A percentile compares a stretch with the other conserved stretches of the same genome.
These are phyloP conservation scores for Rhabdornis inornatus DNA, from an alignment of 2,113 vertebrate genomes.

Conservation along the genomic window DNA sequence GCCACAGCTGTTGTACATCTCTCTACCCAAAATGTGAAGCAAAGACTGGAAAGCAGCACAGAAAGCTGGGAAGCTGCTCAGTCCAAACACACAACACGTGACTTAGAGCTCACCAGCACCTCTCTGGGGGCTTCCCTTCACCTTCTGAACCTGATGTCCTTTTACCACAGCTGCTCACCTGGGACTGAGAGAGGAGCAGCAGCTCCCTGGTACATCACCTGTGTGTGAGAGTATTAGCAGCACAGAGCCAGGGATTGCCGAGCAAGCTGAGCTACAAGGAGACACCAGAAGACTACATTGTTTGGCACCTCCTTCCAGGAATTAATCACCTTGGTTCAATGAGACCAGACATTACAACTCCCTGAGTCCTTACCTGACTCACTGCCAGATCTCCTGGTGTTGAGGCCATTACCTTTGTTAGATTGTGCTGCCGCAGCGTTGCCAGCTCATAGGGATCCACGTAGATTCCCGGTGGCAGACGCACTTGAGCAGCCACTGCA, in stretches of 20 bases:
- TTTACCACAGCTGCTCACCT: not conserved
- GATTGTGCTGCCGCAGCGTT: constrained; percentile 71
- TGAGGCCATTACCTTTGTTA: constrained; percentile 78
- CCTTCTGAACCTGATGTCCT: rapidly evolving
- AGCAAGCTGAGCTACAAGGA: not conserved
- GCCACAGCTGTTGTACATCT: not conserved
- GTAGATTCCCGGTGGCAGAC: constrained; percentile 80
- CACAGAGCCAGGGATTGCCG: not conserved
- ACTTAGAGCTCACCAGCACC: not conserved
- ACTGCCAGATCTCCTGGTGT: not conserved
- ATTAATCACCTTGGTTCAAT: not conserved
- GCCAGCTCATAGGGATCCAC: constrained; percentile 89
- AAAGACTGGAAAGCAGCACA: not conserved
- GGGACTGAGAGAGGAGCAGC: not conserved
- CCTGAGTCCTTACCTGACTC: not conserved
- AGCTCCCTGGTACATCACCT: rapidly evolving
- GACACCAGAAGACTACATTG: not conserved
- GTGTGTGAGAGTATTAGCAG: not conserved
- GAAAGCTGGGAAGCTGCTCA: not conserved
- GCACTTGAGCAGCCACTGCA: constrained; percentile 72
- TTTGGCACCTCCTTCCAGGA: not conserved
- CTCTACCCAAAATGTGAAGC: not conserved
- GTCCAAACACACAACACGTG: rapidly evolving
- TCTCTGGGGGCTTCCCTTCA: not conserved
- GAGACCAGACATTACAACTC: not conserved